Percentiles rank a stretch among this genome's conserved stretches.
Conservation (phyloP, 2,113 vertebrate species). For the Chaetodon trifascialis region DNA sequence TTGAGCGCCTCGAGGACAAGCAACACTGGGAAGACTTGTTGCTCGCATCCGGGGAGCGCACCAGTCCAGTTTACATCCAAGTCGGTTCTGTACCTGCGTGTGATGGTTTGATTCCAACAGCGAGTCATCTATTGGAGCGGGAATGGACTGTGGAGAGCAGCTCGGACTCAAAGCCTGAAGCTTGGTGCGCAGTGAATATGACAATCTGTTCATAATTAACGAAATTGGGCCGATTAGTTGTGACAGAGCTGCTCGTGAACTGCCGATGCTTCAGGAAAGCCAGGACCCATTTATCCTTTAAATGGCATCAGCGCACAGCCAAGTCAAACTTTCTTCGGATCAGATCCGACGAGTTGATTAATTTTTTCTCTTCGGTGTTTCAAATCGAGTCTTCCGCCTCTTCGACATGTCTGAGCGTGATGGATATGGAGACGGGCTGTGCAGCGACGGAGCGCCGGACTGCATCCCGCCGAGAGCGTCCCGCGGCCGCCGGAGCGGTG, state of each 20-base stretch:
- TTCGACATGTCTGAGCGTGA: conserved; percentile 85
- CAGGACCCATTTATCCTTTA: conserved; percentile 24
- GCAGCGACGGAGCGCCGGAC: conserved; percentile 80
- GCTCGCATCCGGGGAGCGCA: conserved; percentile 68
- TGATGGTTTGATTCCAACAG: conserved; percentile 58
- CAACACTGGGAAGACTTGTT: conserved; percentile 76
- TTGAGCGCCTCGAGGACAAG: not conserved
- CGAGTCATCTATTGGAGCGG: not conserved
- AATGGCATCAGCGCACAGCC: conserved; percentile 60
- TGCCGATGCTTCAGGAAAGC: conserved; percentile 23
- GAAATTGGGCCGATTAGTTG: conserved; percentile 48
- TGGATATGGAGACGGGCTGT: conserved; percentile 79
- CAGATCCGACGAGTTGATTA: conserved; percentile 45
- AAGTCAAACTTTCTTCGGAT: conserved; percentile 67
- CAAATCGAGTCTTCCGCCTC: not conserved
- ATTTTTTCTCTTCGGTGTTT: conserved; percentile 14
- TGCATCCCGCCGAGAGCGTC: conserved; percentile 70
- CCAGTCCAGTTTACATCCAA: conserved; percentile 33
- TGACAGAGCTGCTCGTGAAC: conserved; percentile 14
- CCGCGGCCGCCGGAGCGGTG: conserved; percentile 88
- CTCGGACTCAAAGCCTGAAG: conserved; percentile 21
- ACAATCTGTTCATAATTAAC: conserved; percentile 34
- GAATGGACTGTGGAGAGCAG: conserved; percentile 10
- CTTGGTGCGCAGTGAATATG: conserved; percentile 11
- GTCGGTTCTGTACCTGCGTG: conserved; percentile 35